phyloP scores from a whole-genome alignment of 2,113 vertebrate genomes.

The Garra rufa region DNA sequence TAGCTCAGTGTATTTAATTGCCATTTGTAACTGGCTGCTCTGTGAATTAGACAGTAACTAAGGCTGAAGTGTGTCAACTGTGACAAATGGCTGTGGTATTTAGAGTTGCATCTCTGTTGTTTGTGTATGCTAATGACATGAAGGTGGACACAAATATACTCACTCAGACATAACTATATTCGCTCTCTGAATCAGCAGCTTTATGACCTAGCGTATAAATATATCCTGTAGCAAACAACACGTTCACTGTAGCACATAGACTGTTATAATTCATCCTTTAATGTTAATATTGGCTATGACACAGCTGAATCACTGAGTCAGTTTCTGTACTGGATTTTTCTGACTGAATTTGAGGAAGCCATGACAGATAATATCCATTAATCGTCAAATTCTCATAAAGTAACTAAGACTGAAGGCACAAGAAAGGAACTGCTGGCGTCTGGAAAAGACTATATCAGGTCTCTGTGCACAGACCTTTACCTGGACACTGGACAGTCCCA shows the following conservation, averaged over 20 bases:
- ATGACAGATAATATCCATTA: not conserved
- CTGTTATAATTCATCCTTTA: not conserved
- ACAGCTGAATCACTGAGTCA: not conserved
- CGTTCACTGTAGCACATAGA: not conserved
- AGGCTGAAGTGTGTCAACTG: constrained; percentile 20
- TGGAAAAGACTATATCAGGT: not conserved
- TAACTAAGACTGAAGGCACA: not conserved
- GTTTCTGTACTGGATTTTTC: not conserved
- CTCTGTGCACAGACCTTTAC: not conserved
- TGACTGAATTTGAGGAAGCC: not conserved
- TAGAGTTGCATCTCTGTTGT: constrained; percentile 24
- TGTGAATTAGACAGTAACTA: not conserved
- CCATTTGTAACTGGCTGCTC: not conserved
- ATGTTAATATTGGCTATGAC: not conserved
- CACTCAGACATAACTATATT: not conserved
- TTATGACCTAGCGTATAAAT: not conserved
- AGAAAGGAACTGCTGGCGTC: not conserved
- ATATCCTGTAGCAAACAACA: not conserved
- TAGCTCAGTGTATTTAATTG: constrained; percentile 16
- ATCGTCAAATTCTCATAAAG: not conserved
- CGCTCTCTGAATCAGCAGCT: not conserved
- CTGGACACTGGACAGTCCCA: not conserved
- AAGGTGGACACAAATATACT: constrained; percentile 3
- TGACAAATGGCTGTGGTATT: constrained; percentile 24
- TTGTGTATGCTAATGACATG: constrained; percentile 10